Percentiles rank a stretch among this genome's conserved stretches.
Conservation (phyloP, 1,140 invertebrate genomes). For the Brachionus koreanus region DNA sequence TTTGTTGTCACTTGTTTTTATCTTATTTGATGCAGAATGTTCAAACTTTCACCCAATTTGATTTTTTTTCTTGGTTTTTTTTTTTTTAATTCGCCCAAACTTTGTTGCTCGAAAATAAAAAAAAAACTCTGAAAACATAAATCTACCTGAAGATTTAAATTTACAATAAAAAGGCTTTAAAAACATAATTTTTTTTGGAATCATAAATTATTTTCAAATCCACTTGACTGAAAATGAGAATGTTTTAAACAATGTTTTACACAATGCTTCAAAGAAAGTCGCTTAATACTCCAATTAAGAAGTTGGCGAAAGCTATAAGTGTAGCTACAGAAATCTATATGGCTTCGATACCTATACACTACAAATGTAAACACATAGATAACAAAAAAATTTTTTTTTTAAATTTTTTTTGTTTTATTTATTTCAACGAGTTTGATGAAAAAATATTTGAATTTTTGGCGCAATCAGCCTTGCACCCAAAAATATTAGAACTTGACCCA, state of each 20-base stretch:
- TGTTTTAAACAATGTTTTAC: neutral
- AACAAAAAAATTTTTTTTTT: neutral
- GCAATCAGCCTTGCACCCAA: neutral
- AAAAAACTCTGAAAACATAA: neutral
- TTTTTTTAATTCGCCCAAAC: neutral
- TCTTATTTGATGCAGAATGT: too few species aligned
- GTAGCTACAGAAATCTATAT: neutral
- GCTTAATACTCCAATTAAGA: neutral
- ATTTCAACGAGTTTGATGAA: neutral
- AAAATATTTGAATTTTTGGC: neutral
- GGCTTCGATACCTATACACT: neutral
- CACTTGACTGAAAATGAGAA: conserved; percentile 6
- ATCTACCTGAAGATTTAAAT: conserved; percentile 8
- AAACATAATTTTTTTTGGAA: neutral
- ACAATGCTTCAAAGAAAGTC: neutral
- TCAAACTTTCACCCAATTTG: too few species aligned
- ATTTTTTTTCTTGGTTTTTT: too few species aligned
- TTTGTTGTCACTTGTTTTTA: too few species aligned
- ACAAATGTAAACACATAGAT: neutral
- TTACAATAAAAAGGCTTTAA: neutral
- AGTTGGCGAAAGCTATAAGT: neutral
- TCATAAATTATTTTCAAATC: conserved; percentile 5
- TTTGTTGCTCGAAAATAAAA: neutral
- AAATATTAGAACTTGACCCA: neutral
- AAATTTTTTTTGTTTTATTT: neutral